Conservation (phyloP, 1,140 invertebrate genomes). For the Temnothorax longispinosus region DNA sequence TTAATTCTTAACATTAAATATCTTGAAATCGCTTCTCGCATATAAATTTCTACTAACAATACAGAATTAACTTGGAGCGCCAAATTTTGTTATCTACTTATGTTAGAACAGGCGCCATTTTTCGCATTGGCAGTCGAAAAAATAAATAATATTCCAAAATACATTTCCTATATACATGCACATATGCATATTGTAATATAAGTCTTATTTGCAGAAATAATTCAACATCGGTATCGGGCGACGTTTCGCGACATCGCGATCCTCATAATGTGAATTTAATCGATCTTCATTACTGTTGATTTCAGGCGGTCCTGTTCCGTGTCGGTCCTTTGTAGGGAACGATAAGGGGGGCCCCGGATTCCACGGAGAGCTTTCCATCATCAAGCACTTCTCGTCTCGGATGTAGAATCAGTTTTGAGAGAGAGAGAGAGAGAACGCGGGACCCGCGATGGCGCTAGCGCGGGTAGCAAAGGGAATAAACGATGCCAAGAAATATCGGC, state of each 20-base stretch:
- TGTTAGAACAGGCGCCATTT: not conserved
- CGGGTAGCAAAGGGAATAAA: slow-evolving; percentile 52
- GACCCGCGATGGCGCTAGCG: not conserved
- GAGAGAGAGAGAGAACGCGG: not conserved
- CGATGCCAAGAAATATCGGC: slow-evolving; percentile 56
- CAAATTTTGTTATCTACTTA: not conserved
- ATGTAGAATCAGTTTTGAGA: slow-evolving; percentile 7
- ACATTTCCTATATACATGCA: not conserved
- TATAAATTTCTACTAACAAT: not conserved
- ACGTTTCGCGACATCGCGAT: not conserved
- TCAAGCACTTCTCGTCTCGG: not conserved
- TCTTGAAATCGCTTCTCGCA: not conserved
- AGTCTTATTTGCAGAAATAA: not conserved
- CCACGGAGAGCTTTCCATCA: slow-evolving; percentile 6
- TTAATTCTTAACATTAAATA: not conserved
- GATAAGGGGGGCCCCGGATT: not conserved
- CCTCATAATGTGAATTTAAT: slow-evolving; percentile 1
- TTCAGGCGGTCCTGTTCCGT: not conserved
- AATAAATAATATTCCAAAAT: not conserved
- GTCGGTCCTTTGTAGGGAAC: not conserved
- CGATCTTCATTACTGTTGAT: slow-evolving; percentile 20
- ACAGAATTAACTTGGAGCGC: not conserved
- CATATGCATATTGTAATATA: no score
- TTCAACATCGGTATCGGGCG: not conserved
- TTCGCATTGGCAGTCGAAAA: not conserved